Base-by-base conservation (phyloP, 2,888 invertebrate species). In the Synanthedon formicaeformis region DNA sequence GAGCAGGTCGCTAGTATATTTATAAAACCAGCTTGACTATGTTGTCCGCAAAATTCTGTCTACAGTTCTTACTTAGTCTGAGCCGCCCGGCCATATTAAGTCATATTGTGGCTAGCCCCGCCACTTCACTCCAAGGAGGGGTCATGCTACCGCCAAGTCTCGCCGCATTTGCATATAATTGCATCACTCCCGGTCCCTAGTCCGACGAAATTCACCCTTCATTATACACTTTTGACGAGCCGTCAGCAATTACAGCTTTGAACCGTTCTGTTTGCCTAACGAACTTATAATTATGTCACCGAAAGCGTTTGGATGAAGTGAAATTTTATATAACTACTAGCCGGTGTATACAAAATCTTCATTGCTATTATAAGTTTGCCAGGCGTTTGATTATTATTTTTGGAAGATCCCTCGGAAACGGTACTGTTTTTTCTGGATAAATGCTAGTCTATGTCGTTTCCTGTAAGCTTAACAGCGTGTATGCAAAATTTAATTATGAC, bases 91-190 rank as follows among this genome's bases (percentile, higher is more conserved):
- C 14, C 45, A 45, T 14, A 67, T 65, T 67, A 67, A 73, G 65
- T 65, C 63, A 65, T 66, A 23, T 23, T 60, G 60, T 51, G 53
- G 51, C 56, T 53, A 59, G 57, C 53, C 60, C 55, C 53, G 58
- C 27, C 58, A 45, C 45, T 45, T 13, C n/a, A 54, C 60, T 58
- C 63, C 63, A 61, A 64, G 61, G 60, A 60, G 57, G 66, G 60
- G 62, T 61, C 60, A 62, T 65, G 61, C 67, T 75, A 73, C 75
- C 71, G 66, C 60, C 60, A 67, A 54, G 52, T 34, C 18, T 34
- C 18, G 4, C 50, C 65, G 67, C 72, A 82, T 83, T 82, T 78
- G 73, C 75, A 83, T 83, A 69, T 71, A 77, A 81, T 80, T 81
- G 75, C 76, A 75, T 73, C 69, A 69, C 55, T 52, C 41, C 41